Evolutionary conservation across 1,140 invertebrate species (phyloP), one percentile per base, ranked within the genome.

Genomic region (Cyclargus thomasi): DNA sequence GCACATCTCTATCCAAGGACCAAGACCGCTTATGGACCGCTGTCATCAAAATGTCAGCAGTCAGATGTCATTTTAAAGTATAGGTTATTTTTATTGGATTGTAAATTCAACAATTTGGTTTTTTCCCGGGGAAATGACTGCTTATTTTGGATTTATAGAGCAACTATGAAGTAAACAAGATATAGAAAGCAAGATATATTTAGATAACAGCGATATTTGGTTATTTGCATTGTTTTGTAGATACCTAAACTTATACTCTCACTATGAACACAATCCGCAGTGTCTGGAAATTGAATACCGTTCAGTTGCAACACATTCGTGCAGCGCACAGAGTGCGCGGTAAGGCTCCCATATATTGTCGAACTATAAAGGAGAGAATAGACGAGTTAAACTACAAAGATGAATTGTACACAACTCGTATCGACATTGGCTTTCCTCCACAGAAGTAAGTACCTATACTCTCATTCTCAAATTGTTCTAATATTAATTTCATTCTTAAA

Each of bases 281-380:
- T 62, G 68, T 77, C 65, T 78, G 76, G 22, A 68, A 73, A 53
- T 65, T 79, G 64, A 65, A 75, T 47, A 77, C 69, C 73, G 22
- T 82, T 23, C 86, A 88, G 67, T 73, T 80, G 53, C 85, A 90
- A 70, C 86, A 88, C 77, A 73, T 87, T 53, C 72, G 90, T 70
- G 76, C 83, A 63, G 93, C 92, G 0, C 93, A 94, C 76, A 86
- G 86, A 73, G 72, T 95, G 16, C 91, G 94, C 73, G 95, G 95
- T 74, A 95, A 94, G 89, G 90, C 93, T 16, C 94, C 95, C n/a
- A 92, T 91, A n/a, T 85, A 93, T 18, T 94, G 94, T 20, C 91
- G 90, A 75, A 92, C 82, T 7, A 81, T 96, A 65, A 88, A 93
- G 76, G 92, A 96, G 79, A 91, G 93, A 65, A 73, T 96, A 65